phyloP scores from a whole-genome alignment of 2,113 vertebrate species.

The Progne subis region DNA sequence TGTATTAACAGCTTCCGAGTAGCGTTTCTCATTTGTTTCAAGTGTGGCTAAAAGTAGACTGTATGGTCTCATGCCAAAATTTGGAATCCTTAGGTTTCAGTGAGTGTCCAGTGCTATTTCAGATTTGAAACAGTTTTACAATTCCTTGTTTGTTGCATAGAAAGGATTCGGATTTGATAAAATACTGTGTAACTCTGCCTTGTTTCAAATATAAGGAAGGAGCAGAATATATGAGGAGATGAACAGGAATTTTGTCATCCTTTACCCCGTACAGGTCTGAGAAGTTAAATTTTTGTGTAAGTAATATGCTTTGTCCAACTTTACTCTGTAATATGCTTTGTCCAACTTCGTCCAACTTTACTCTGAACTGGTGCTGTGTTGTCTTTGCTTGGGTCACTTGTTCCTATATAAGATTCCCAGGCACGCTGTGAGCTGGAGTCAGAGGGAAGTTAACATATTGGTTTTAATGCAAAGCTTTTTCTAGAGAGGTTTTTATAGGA shows the following conservation, averaged over 20 bases:
- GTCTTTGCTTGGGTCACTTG: neutral
- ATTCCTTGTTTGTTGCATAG: neutral
- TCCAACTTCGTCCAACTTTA: neutral
- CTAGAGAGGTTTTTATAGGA: neutral
- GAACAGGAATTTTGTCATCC: neutral
- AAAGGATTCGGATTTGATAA: neutral
- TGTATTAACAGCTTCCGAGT: neutral
- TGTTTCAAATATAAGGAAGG: neutral
- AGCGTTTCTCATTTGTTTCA: neutral
- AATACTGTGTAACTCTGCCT: neutral
- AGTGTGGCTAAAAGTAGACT: neutral
- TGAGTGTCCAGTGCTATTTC: neutral
- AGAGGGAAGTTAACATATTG: neutral
- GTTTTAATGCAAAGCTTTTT: neutral
- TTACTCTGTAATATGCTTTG: neutral
- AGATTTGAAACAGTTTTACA: neutral
- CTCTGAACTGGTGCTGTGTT: neutral
- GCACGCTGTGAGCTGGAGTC: neutral
- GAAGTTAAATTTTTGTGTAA: neutral
- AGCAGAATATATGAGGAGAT: neutral
- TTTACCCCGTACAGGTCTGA: neutral
- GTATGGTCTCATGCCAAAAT: neutral
- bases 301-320: neutral
- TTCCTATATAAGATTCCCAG: neutral
- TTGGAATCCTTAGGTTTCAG: neutral